Evolutionary conservation across 2,113 vertebrate genomes (phyloP), one percentile per base, ranked within the genome.

Genomic region (Ceyx melanurus): DNA sequence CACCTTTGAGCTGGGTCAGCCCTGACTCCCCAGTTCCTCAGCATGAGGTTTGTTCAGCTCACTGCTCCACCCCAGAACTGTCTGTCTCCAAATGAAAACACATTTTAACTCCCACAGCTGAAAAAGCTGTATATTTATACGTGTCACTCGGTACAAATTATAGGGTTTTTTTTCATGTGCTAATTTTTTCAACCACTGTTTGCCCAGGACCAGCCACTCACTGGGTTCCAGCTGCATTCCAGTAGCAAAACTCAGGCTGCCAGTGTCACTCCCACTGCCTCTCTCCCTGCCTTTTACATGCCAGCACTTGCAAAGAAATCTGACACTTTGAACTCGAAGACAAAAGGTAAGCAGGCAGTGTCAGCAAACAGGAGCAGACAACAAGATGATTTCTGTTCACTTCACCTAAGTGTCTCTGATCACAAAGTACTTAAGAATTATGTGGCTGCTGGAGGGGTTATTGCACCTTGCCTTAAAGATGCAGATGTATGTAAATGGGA

Each of bases 261-360:
- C 28, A 1, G 28, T 14, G 1, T 16, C 42, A 3, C 51, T 62
- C 46, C 1, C 31, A 0, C 81, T 65, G 50, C 65, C 50, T 19
- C 15, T 6, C 26, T 31, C 29, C 72, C 28, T 9, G 17, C 85
- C 70, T 2, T 8, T 53, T 17, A 22, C 54, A 9, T 3, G 72
- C 75, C 19, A 48, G 45, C 31, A 35, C 82, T 48, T 14, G 62
- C 85, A 67, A 62, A 70, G 68, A 73, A 31, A 5, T 33, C 20
- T 56, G 40, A 16, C 33, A 3, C 72, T 78, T 58, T 8, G 31
- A 71, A 53, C 25, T 45, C 43, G 7, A 3, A 53, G 10, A 25
- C 9, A 20, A 70, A 35, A 73, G 14, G 5, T 46, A 40, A 89
- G 35, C 72, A 48, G 35, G 10, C n/a, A 6, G 48, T 17, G 28